Evolutionary conservation across 2,888 invertebrate species (phyloP), one percentile per base, ranked within the genome.

Genomic region (Nebria salina): DNA sequence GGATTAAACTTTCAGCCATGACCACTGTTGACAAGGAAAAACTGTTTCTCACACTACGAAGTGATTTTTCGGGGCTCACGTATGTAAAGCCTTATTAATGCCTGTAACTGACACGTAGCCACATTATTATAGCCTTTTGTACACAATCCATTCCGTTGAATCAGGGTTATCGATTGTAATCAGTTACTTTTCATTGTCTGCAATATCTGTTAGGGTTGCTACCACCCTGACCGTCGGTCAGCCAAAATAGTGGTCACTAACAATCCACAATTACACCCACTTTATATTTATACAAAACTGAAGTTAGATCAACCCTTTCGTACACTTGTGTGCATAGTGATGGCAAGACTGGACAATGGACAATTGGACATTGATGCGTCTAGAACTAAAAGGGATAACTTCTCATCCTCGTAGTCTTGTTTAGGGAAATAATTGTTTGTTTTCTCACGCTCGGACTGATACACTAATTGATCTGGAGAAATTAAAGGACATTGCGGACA

Each of bases 381-480:
- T 54, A 54, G 4, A 54, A 54, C 54, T 54, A 54, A 54, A 86
- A 87, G 88, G 87, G 87, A 87, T 86, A 86, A 84, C 86, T 54
- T 54, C 54, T 54, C 54, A 54, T 54, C 54, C 54, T 54, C 1
- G 54, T 7, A 34, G 34, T 85, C 85, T 86, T 86, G 85, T 88
- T 87, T 87, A 54, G 54, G 54, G 86, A 86, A 86, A 86, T 89
- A 89, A 89, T 89, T 89, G 89, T 89, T 89, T 89, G 89, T 89
- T 89, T 89, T 89, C 89, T 89, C 89, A 89, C 89, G 89, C 86
- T 88, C 86, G 85, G 87, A 84, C 86, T 87, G 87, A 86, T 86
- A 86, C 87, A 88, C 89, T 89, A 89, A 89, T 89, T 89, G 89
- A 89, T 88, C 87, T 87, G 85, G 87, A 85, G 88, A 86, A 88